Evolutionary conservation across 2,888 invertebrate species (phyloP), one percentile per base, ranked within the genome.

Genomic region (Hipparchia sbordonii): DNA sequence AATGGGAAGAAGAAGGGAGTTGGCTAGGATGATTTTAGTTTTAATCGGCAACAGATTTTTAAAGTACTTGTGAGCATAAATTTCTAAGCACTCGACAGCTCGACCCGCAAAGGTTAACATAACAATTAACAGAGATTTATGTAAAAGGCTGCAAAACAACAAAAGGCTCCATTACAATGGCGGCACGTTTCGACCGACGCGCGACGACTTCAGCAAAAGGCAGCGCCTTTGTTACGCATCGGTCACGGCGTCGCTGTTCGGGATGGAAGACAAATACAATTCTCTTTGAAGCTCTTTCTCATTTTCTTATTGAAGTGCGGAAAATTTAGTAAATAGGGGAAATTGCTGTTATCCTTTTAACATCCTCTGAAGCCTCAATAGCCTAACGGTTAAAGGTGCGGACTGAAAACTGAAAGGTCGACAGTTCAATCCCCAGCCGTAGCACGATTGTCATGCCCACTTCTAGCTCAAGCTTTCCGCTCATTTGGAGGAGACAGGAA

Each of bases 181-280:
- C 59, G 33, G 57, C 9, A 57, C 57, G 13, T 13, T 23, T 23
- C 23, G 2, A 13, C 46, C 23, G 48, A 12, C 46, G 23, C 23
- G 23, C 39, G 39, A 39, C 39, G 39, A 39, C 39, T 51, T 68
- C 51, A 59, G 67, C 45, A 54, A 67, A 68, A 61, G 61, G 51
- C 69, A 13, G 51, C 8, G 13, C 72, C 56, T 67, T 72, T 72
- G 72, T 72, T 68, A 51, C 63, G 33, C 72, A 57, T 72, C 61
- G 62, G 72, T 68, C 68, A 72, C 56, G 68, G 57, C 60, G 45
- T 13, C 2, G 56, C n/a, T 67, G 23, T 13, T 46, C 23, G 46
- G 23, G 56, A 6, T 51, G 33, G 51, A 23, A 65, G 33, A 13
- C 61, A 2, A 62, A 33, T 39, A 65, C 65, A 65, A 65, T 65